Evolutionary conservation across 2,113 vertebrate species (phyloP), one percentile per base, ranked within the genome.

Genomic region (Colistium nudipinnis): DNA sequence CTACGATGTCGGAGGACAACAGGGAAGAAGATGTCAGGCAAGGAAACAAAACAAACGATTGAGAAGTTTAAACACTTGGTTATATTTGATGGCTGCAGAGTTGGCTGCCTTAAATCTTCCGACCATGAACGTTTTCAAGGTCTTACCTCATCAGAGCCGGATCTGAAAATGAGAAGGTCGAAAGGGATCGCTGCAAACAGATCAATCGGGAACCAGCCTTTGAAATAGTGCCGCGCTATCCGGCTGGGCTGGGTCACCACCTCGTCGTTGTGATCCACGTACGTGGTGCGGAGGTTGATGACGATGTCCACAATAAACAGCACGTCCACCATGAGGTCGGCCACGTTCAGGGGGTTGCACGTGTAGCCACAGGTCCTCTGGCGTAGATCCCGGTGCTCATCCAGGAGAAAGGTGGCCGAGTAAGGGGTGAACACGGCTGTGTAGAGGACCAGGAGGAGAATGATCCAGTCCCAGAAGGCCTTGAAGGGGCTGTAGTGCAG

Each of bases 401-500:
- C 96, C 72, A 98, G 90, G 47, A 98, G 92, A 89, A 99, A 98
- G 68, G 96, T 93, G 0, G 97, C 97, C 0, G 97, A 98, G 86
- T 97, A 99, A 1, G 97, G 97, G 0, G 96, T 98, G 90, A 98
- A 96, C 64, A 99, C 86, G 0, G 97, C 97, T 0, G 97, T 98
- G 92, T 98, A 97, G 91, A 99, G 96, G 74, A 98, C 96, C 83
- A 99, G 91, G 74, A 99, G 89, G 22, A 99, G 93, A 81, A 99
- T 96, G 22, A 99, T 93, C 97, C 97, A 99, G 91, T 99, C 97
- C 97, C 97, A 99, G 62, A 95, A 94, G 0, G 97, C 97, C 88
- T 98, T 99, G 93, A 98, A 98, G 51, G 97, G 95, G 80, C 96
- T 96, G 87, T 98, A 98, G 91, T 99, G 96, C 65, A 99, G 92